Evolutionary conservation across 2,113 vertebrate genomes (phyloP).

Genomic region (Anguilla rostrata): DNA sequence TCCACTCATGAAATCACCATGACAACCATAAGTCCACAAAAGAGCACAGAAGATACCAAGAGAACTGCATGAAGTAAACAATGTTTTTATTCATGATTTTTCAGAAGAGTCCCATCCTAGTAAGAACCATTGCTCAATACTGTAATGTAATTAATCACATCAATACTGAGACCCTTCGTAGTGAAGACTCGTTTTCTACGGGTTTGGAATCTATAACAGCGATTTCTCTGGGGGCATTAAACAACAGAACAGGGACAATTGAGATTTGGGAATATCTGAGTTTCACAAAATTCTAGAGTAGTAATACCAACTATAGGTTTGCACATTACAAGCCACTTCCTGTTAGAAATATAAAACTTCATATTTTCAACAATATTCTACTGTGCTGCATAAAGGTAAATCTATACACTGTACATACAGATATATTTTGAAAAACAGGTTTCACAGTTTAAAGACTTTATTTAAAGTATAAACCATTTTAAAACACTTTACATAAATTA

Average conservation of each 20-base stretch:
- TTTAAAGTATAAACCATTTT: constrained; percentile 99
- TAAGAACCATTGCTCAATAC: constrained; percentile 75
- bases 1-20: too few species aligned
- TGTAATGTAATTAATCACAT: constrained; percentile 82
- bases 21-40: neutral
- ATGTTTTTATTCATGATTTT: constrained; percentile 78
- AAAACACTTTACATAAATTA: constrained; percentile 99
- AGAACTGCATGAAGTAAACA: constrained; percentile 70
- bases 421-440: constrained; percentile 83
- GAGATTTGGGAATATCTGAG: constrained; percentile 73
- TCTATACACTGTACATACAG: constrained; percentile 83
- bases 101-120: constrained; percentile 75
- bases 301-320: constrained; percentile 79
- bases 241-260: constrained; percentile 62
- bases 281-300: constrained; percentile 78
- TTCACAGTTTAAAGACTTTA: constrained; percentile 99
- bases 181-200: constrained; percentile 75
- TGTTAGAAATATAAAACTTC: constrained; percentile 83
- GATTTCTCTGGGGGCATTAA: constrained; percentile 58
- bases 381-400: constrained; percentile 81
- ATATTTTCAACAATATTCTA: constrained; percentile 83
- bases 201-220: constrained; percentile 74
- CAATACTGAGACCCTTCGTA: constrained; percentile 78
- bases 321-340: constrained; percentile 81
- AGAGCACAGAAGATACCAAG: constrained; percentile 44